Evolutionary conservation across 2,797 vertebrate species (phyloP).

Genomic region (Aulostomus chinensis): DNA sequence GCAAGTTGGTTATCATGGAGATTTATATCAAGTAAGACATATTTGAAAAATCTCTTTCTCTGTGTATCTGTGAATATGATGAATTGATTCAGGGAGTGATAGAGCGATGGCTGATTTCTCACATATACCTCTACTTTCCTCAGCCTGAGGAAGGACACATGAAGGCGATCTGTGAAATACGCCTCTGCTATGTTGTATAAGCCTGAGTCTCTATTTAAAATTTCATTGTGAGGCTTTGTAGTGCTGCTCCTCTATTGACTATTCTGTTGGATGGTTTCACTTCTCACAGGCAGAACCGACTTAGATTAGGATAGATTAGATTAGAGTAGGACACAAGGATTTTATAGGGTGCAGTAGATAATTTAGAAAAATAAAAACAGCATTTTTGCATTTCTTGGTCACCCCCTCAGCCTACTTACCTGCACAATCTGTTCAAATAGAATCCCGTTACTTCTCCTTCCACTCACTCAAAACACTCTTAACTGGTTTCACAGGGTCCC

Average conservation of each 20-base stretch:
- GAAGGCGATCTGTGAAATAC: constrained; percentile 43
- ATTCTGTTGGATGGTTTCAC: constrained; percentile 51
- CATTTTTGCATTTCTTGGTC: no score
- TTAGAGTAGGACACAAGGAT: no score
- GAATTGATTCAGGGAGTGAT: constrained; percentile 26
- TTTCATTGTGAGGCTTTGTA: constrained; percentile 59
- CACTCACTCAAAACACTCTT: no score
- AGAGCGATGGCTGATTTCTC: constrained; percentile 30
- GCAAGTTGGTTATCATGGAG: constrained; percentile 11
- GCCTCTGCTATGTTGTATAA: constrained; percentile 35
- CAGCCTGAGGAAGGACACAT: constrained; percentile 34
- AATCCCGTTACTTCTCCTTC: no score
- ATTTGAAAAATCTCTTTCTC: constrained; percentile 25
- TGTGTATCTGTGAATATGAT: constrained; percentile 35
- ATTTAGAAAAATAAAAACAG: no score
- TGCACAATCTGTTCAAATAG: no score
- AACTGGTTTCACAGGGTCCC: no score
- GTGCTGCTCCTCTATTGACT: constrained; percentile 52
- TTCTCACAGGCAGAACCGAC: constrained; percentile 28
- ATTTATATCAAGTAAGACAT: constrained; percentile 25
- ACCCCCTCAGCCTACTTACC: no score
- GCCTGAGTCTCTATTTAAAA: constrained; percentile 54
- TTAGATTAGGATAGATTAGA: no score
- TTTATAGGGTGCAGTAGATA: no score
- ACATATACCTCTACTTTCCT: constrained; percentile 37